Base-by-base conservation (phyloP, 2,888 invertebrate genomes). In the Drosophila rellima region DNA sequence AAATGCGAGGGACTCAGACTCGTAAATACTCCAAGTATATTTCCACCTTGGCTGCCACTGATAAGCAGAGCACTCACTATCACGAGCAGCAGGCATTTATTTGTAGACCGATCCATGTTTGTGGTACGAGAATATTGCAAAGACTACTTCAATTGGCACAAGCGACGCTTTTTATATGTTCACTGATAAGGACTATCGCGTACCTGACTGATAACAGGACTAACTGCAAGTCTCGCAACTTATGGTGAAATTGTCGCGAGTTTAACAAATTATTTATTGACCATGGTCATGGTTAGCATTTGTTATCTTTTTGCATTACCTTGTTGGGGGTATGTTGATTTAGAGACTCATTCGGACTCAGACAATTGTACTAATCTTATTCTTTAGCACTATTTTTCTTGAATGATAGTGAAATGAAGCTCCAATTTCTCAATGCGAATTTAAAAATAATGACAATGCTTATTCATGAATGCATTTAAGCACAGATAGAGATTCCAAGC, bases 21-120 rank as follows among this genome's bases (percentile, higher is more conserved):
- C 0, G 90, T 87, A 50, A 91, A 92, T 0, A 92, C n/a, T 0
- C 91, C 90, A 8, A 92, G 74, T 47, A 92, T 90, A 61, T 90
- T 90, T 11, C 89, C 87, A 8, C 83, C 55, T 11, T 81, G 67
- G 1, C 57, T 57, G 29, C 56, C 42, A 26, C 59, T 51, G 17
- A 72, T 47, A 10, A 82, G 15, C 15, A 51, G 20, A 1, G 33
- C 33, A 17, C 40, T 33, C 8, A 51, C 31, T 0, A 73, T 5
- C 0, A 29, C 50, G 0, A 72, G 0, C 0, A 80, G 20, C 33
- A 66, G 2, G 7, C 42, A 8, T 39, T 7, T 20, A 44, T 18
- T 17, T 18, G 13, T 17, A 8, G n/a, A 40, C n/a, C 47, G 13
- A 7, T 40, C 56, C 78, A 73, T 69, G 20, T 11, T 62, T 7